A percentile compares a stretch with the other conserved stretches of the same genome.
Evolutionary conservation across 2,888 invertebrate genomes (phyloP).

Genomic region (Apamea monoglypha): DNA sequence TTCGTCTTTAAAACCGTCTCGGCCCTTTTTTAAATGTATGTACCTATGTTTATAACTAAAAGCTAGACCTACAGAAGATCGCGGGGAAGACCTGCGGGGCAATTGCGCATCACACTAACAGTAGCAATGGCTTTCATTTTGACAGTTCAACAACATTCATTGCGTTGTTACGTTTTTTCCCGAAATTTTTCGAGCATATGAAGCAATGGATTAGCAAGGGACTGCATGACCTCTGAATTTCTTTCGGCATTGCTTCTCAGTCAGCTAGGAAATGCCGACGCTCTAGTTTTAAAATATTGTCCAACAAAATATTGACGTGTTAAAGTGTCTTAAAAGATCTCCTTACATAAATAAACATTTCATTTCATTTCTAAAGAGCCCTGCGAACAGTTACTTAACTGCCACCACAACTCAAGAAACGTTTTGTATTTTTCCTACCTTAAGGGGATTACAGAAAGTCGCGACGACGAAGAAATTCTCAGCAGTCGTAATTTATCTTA

Average conservation of each 20-base stretch:
- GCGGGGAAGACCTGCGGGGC: neutral
- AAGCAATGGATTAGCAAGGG: too few relatives aligned
- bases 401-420: conserved; percentile 52
- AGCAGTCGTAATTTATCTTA: conserved; percentile 85
- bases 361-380: neutral
- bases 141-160: too few relatives aligned
- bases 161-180: too few relatives aligned
- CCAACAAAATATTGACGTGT: neutral
- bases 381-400: conserved; percentile 15
- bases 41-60: neutral
- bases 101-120: too few relatives aligned
- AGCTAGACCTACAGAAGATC: neutral
- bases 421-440: conserved; percentile 76
- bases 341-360: neutral
- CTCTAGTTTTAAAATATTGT: neutral
- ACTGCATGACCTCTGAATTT: neutral
- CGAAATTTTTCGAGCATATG: too few relatives aligned
- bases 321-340: neutral
- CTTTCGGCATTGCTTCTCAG: neutral
- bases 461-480: conserved; percentile 73
- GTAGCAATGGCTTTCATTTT: too few relatives aligned
- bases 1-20: neutral
- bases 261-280: neutral
- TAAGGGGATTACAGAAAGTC: conserved; percentile 77
- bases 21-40: too few relatives aligned